These are phyloP conservation scores for Buteo buteo DNA, from an alignment of 2,113 vertebrate species.

Conservation along the genomic window DNA sequence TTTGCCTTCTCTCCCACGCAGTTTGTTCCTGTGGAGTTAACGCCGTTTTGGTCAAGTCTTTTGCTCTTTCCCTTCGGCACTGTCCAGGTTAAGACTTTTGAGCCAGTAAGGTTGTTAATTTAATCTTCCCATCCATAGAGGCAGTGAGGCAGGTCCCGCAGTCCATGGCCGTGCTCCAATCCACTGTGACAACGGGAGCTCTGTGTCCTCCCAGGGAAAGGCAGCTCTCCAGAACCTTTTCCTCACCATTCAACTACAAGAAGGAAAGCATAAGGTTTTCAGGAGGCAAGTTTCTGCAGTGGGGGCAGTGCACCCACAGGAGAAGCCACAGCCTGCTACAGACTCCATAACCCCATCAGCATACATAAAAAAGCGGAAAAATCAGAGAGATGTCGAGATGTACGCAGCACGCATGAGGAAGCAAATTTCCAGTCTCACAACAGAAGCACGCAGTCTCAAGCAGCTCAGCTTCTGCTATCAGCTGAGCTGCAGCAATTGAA, in stretches of 20 bases:
- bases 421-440: neutral
- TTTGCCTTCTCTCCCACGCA: neutral
- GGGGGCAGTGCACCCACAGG: neutral
- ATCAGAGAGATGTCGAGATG: neutral
- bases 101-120: constrained; percentile 93
- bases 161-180: constrained; percentile 96
- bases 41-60: neutral
- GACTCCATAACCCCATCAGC: neutral
- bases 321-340: neutral
- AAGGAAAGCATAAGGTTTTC: neutral
- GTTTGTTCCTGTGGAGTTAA: constrained; percentile 1
- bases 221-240: constrained; percentile 83
- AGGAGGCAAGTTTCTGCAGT: neutral
- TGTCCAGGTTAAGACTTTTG: constrained; percentile 76
- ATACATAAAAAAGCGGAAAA: neutral
- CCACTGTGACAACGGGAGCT: constrained; percentile 94
- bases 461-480: neutral
- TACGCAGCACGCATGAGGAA: neutral
- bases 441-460: neutral
- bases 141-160: constrained; percentile 95
- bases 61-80: neutral
- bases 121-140: constrained; percentile 98
- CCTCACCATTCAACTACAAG: constrained; percentile 82
- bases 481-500: neutral
- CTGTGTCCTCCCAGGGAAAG: constrained; percentile 90